Evolutionary conservation across 2,888 invertebrate species (phyloP), one percentile per base, ranked within the genome.

Genomic region (Noctua pronuba): DNA sequence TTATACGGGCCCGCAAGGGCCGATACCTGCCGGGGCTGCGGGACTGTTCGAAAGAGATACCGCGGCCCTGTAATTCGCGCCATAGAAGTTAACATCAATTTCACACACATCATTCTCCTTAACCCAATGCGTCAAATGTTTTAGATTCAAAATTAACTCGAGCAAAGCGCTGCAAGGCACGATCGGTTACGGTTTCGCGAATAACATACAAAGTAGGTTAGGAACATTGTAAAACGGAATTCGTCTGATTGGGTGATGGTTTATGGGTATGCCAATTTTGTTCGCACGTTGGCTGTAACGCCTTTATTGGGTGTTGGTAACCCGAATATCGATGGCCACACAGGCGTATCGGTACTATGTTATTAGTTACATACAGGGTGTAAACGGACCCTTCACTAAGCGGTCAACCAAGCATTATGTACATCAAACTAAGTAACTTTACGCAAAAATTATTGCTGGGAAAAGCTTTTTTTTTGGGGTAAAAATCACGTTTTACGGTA

Each of bases 61-160:
- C n/a, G n/a, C n/a, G n/a, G n/a, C n/a, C n/a, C n/a, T n/a, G n/a
- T n/a, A n/a, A n/a, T n/a, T n/a, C n/a, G n/a, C n/a, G n/a, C n/a
- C n/a, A n/a, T 21, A 60, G 18, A 31, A 60, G 21, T 60, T 38
- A n/a, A 72, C 58, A 68, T 67, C 58, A 60, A 62, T 24, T 41
- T 66, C 31, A 62, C 64, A 70, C 75, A 76, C 60, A 75, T 74
- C 67, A 75, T 74, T 74, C 81, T 41, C 83, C 69, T 83, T 80
- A 85, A 80, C 78, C 58, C 79, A 84, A 74, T 82, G 76, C 49
- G 79, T 80, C 73, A 74, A 70, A 84, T 83, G 79, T 87, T 88
- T 83, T 80, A 80, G 75, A 86, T 83, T 82, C 84, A 65, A 76
- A 88, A 89, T 89, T 89, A 88, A 89, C 85, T 84, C 77, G n/a